Evolutionary conservation across 2,888 invertebrate species (phyloP), one percentile per base, ranked within the genome.

Genomic region (Aleiodes testaceus): DNA sequence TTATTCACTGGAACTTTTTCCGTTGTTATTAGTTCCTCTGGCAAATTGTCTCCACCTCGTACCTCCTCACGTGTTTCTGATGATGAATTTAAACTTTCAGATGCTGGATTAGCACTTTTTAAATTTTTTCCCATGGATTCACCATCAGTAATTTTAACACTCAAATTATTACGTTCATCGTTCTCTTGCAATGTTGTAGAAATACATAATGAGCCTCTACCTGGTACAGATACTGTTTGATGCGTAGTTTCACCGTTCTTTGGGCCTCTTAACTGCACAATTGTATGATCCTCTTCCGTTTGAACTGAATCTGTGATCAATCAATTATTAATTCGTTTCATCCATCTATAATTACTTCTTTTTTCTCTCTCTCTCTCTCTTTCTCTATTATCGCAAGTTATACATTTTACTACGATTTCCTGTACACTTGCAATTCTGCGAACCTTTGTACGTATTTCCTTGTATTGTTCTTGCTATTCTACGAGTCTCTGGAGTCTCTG

Each of bases 361-460:
- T 26, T 14, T 22, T 14, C n/a, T 6, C 49, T n/a, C n/a, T n/a
- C n/a, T n/a, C n/a, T n/a, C n/a, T n/a, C n/a, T n/a, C n/a, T n/a
- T n/a, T n/a, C n/a, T 20, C n/a, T 11, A 47, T 22, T n/a, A 52
- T 14, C 30, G 52, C 63, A 55, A 52, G 49, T 69, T 76, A 73
- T 74, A 77, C 72, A 75, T 77, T 75, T 77, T 77, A 75, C 67
- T 70, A 70, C 61, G 69, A 71, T 68, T 69, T 47, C 69, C 74
- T 61, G 66, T 66, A 72, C 75, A 77, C 69, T 76, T 72, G 77
- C 75, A 74, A 68, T 70, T 66, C 42, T 65, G 53, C 69, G 74
- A 72, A 72, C 45, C 68, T 73, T 75, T 73, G 65, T 59, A 45
- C 22, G 63, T 36, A 49, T 45, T 45, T 66, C 66, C 64, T 7